Evolutionary conservation across 2,113 vertebrate genomes (phyloP), one percentile per base, ranked within the genome.

Genomic region (Nyctereutes procyonoides): DNA sequence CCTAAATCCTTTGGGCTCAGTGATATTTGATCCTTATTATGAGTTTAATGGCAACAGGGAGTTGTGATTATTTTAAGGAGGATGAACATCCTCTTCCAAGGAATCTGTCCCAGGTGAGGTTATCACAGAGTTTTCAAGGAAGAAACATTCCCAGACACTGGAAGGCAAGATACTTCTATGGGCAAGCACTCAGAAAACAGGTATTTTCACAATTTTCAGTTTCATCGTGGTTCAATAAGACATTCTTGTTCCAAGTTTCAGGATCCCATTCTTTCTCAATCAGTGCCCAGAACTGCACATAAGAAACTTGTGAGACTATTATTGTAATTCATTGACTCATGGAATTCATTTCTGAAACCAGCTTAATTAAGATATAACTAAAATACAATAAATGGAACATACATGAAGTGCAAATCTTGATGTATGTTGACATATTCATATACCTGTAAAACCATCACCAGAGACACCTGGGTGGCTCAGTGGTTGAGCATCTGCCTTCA

Each of bases 281-380:
- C 14, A 60, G n/a, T 80, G 53, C 19, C 9, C 38, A 79, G 32
- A 80, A 71, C 22, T 56, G 58, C 15, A 24, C 22, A 32, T n/a
- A 62, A 87, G 88, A 71, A 92, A 80, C 14, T 32, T 62, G 62
- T 86, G 20, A 43, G 65, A 86, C 88, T 58, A 53, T 79, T 63
- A 62, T 53, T 90, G 35, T 67, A 79, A 38, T 80, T 60, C n/a
- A 87, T 43, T 19, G 38, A 71, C 13, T 80, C 35, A 85, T 43
- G 86, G 53, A 79, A 77, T 94, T 94, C 43, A 60, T 63, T 55
- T 89, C 88, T 73, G 10, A 92, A 95, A 77, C 19, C 35, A 67
- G 87, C 11, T 10, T 79, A 80, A 69, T 22, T 77, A 28, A 55
- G 14, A 20, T 48, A 84, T 32, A 90, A 65, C n/a, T 63, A 43